phyloP scores from a whole-genome alignment of 2,888 invertebrate species.

The Polia nebulosa region DNA sequence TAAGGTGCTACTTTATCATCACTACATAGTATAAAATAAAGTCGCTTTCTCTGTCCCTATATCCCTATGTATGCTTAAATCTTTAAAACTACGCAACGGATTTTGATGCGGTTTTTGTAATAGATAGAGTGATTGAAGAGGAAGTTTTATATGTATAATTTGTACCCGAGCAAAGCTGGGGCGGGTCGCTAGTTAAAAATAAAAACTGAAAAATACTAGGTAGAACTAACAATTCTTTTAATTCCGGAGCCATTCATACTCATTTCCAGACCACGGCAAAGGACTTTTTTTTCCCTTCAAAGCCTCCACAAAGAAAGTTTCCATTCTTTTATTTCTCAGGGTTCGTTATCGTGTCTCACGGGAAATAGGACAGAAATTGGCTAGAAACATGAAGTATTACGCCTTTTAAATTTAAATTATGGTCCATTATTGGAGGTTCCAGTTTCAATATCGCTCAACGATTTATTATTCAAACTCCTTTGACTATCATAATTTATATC shows the following conservation, averaged over 20 bases:
- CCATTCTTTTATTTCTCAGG: constrained; percentile 26
- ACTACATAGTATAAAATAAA: no score
- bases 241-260: constrained; percentile 32
- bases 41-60: no score
- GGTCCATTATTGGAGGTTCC: constrained; percentile 45
- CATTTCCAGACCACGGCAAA: constrained; percentile 15
- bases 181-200: no score
- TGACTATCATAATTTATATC: constrained; percentile 57
- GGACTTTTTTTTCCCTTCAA: constrained; percentile 25
- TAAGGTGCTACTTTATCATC: constrained; percentile 12
- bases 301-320: constrained; percentile 27
- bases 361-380: constrained; percentile 34
- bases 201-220: constrained; percentile 18
- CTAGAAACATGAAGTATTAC: constrained; percentile 42
- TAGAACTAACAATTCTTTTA: constrained; percentile 19
- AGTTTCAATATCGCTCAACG: constrained; percentile 62
- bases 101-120: no score
- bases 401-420: constrained; percentile 44
- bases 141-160: no score
- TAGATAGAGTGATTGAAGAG: no score
- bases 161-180: no score
- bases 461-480: constrained; percentile 58
- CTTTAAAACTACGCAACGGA: no score
- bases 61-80: no score
- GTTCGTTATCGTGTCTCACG: constrained; percentile 20